Evolutionary conservation across 2,888 invertebrate genomes (phyloP), one percentile per base, ranked within the genome.

Genomic region (Pachycephus smyrnensis): DNA sequence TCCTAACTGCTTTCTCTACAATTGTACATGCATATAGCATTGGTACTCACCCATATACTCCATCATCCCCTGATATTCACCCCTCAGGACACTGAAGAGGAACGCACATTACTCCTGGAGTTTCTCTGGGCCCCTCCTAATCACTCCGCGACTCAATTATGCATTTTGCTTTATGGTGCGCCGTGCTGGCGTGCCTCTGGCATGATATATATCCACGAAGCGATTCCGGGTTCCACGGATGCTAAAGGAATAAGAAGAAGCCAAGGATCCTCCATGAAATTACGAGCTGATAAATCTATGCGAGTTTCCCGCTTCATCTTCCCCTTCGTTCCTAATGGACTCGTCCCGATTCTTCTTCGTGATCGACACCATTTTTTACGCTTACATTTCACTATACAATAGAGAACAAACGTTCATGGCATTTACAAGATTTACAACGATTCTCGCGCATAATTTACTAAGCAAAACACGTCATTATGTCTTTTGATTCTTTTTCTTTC

Each of bases 121-220:
- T 85, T 85, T 82, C 84, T 82, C 78, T 76, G 73, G 73, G 80
- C 84, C 84, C 86, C 84, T 85, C 86, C 85, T 88, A 89, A 89
- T 89, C 89, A 88, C 86, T 88, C 86, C 81, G 81, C 78, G 80
- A 80, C 84, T 84, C 83, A 86, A 89, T 88, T 87, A 88, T 85
- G 83, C 86, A 86, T 85, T 83, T 82, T 80, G 82, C 83, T 86
- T 82, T 82, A 80, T 80, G 75, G 55, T 23, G 23, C 55, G 55
- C 71, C 71, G 76, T 76, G 76, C 74, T 77, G 76, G 73, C 77
- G 77, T 68, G 40, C 40, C 40, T 36, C 55, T 55, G 55, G 23
- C 55, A 55, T 55, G 55, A 55, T 55, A 55, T 55, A 55, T 55
- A 55, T 23, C 9, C 23, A 23, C 55, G 23, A 55, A 55, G 23